Conservation (phyloP, 2,113 vertebrate genomes). For the Phrynocephalus versicolor region DNA sequence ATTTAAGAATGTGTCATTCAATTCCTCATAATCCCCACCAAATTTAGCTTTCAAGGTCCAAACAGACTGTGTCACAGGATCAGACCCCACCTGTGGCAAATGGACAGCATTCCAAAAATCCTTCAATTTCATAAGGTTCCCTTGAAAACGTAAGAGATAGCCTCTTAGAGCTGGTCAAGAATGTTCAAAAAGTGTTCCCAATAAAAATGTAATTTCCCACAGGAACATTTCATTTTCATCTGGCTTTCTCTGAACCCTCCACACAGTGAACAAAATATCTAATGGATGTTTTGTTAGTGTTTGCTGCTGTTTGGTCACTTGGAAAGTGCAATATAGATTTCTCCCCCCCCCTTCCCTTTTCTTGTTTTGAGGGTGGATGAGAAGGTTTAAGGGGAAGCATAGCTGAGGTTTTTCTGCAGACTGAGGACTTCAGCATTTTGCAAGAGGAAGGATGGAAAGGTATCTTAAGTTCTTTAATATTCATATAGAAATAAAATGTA, state of each 20-base stretch:
- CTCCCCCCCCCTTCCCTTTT: too few relatives aligned
- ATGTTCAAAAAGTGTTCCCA: conserved; percentile 18
- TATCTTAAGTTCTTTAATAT: too few relatives aligned
- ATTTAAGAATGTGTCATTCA: background rate
- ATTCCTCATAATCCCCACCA: background rate
- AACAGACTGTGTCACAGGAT: background rate
- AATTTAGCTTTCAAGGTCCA: background rate
- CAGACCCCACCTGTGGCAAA: background rate
- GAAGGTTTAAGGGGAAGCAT: background rate
- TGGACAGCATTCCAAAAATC: background rate
- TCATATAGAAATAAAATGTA: too few relatives aligned
- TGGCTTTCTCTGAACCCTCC: conserved; percentile 14
- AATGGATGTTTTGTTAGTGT: conserved; percentile 28
- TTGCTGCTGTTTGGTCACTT: background rate
- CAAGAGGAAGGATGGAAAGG: too few relatives aligned
- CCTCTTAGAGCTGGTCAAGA: conserved; percentile 21
- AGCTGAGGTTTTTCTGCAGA: background rate
- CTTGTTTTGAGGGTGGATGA: background rate
- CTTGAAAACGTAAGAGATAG: conserved; percentile 2
- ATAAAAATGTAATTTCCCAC: conserved; percentile 38
- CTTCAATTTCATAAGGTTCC: background rate
- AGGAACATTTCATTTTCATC: conserved; percentile 31
- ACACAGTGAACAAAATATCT: conserved; percentile 11
- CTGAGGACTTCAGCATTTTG: background rate
- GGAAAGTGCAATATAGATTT: background rate